phyloP scores from a whole-genome alignment of 2,113 vertebrate genomes.

The Sceloporus undulatus region DNA sequence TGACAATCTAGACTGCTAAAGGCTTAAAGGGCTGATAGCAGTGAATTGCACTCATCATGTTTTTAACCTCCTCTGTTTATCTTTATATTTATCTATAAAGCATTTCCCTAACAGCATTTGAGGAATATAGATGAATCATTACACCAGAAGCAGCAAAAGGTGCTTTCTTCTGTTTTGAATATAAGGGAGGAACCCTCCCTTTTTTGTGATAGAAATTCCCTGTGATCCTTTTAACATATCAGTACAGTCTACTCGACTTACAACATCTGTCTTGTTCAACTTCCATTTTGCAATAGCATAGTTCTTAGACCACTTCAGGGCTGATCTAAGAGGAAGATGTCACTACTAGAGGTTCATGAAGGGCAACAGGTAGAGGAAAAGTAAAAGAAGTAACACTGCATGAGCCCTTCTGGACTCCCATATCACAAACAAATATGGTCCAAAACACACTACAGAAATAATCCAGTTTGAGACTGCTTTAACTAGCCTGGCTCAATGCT shows the following conservation, averaged over 20 bases:
- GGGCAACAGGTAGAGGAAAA: background rate
- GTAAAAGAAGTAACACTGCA: background rate
- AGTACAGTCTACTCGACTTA: slow-evolving; percentile 30
- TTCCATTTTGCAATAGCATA: slow-evolving; percentile 45
- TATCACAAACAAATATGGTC: background rate
- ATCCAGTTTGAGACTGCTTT: too few species aligned
- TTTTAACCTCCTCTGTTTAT: slow-evolving; percentile 49
- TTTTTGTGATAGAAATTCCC: slow-evolving; percentile 32
- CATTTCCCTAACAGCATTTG: slow-evolving; percentile 59
- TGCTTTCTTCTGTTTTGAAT: background rate
- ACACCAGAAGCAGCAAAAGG: slow-evolving; percentile 22
- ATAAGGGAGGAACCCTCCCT: slow-evolving; percentile 29
- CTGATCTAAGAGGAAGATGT: background rate
- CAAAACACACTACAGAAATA: background rate
- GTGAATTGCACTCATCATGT: slow-evolving; percentile 64
- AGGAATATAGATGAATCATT: slow-evolving; percentile 40
- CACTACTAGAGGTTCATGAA: background rate
- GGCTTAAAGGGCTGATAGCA: slow-evolving; percentile 65
- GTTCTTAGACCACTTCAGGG: background rate
- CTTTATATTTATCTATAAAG: slow-evolving; percentile 67
- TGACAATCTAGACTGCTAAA: slow-evolving; percentile 60
- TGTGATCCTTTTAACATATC: slow-evolving; percentile 8
- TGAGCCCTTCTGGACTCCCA: background rate
- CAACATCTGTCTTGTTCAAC: slow-evolving; percentile 39
- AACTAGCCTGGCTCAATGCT: too few species aligned